Conservation (phyloP, 2,113 vertebrate species). For the Bothrops jararaca region DNA sequence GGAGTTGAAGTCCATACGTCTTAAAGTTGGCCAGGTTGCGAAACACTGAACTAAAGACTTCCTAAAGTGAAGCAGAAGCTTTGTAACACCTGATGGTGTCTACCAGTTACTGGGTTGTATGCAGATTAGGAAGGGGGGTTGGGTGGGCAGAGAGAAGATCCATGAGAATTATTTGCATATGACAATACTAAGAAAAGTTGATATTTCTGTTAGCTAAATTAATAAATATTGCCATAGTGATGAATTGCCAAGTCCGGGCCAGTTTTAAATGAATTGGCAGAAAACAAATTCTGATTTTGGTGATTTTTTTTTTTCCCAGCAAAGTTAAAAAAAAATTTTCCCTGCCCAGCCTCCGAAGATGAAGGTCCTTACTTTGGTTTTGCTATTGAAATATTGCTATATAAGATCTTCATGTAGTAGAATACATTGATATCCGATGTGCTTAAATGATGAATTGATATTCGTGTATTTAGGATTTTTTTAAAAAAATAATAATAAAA, state of each 20-base stretch:
- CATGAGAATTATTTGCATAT: neutral
- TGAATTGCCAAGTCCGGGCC: neutral
- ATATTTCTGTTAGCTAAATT: slow-evolving; percentile 9
- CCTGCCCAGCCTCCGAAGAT: neutral
- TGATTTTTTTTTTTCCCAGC: neutral
- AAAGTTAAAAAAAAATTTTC: neutral
- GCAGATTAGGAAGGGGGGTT: neutral
- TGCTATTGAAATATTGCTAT: neutral
- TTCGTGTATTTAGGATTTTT: neutral
- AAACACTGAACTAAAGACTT: neutral
- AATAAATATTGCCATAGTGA: neutral
- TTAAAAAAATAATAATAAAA: no score
- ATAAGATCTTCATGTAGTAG: neutral
- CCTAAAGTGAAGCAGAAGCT: neutral
- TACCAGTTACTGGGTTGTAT: neutral
- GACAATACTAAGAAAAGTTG: neutral
- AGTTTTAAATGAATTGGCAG: neutral
- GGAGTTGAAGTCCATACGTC: neutral
- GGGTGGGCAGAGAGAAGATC: neutral
- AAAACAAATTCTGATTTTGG: neutral
- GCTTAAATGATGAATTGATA: neutral
- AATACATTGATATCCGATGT: neutral
- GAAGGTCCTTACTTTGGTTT: neutral
- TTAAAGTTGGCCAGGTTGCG: no score
- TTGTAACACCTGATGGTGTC: neutral